Base-by-base conservation (phyloP, 2,113 vertebrate genomes). In the Dicentrarchus labrax region DNA sequence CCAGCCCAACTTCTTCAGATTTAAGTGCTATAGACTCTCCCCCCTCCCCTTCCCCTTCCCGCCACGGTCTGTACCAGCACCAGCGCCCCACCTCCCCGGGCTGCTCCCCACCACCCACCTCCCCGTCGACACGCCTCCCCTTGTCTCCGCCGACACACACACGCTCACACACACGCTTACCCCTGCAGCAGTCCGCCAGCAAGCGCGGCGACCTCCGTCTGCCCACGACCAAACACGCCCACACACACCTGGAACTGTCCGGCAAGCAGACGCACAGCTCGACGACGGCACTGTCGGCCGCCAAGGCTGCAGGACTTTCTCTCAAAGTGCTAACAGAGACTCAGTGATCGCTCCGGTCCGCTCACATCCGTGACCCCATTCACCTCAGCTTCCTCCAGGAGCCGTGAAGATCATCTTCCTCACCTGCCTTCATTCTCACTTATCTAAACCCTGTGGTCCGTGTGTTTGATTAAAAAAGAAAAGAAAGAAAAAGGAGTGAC, bases 1-100 rank as follows among this genome's bases (percentile, higher is more conserved):
- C 96, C 97, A 98, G 97, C 95, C 97, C 98, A 95, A 86, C 97
- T 97, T 99, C 97, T 98, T 98, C 97, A 96, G 96, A 99, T 98
- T 96, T 97, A 97, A 98, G 97, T 96, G 96, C 96, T 96, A 96
- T 98, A 97, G 97, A 97, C 96, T 98, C 97, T 86, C 96, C 97
- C 88, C 86, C 94, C 12, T 96, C 97, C 90, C 95, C 82, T 4
- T 93, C 93, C 94, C 91, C 81, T 1, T 22, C 92, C 53, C 93
- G 85, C 93, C 95, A 78, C 84, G 94, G 38, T 11, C 91, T 82
- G 21, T 79, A 86, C 80, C 89, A 74, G 53, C 89, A 73, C 70
- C 91, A 80, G 64, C 85, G 24, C 1, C 80, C 86, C 73, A 76
- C 68, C 12, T 84, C 91, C 75, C 80, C 90, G 3, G 95, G 93